Evolutionary conservation across 1,140 invertebrate genomes (phyloP).

Genomic region (Drusus annulatus): DNA sequence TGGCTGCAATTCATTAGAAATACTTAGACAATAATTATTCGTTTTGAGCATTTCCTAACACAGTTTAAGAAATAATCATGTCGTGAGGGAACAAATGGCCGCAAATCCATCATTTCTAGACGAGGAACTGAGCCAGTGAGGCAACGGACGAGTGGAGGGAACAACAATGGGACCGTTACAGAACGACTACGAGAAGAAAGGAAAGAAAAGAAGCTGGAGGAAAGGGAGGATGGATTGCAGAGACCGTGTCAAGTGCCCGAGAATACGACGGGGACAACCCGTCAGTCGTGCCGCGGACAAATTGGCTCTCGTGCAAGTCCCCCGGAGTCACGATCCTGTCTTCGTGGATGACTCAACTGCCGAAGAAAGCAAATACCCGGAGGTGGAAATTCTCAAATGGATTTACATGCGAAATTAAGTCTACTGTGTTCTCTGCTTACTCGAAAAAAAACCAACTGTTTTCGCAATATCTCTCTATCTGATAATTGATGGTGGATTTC

Average conservation of each 20-base stretch:
- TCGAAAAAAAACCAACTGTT: no score
- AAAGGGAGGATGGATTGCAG: conserved; percentile 15
- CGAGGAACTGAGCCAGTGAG: neutral
- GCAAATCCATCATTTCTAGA: conserved; percentile 14
- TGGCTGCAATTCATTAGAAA: conserved; percentile 12
- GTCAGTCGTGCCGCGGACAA: conserved; percentile 42
- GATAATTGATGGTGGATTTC: no score
- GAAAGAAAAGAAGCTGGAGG: neutral
- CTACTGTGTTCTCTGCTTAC: no score
- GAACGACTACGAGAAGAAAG: conserved; percentile 7
- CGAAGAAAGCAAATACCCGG: conserved; percentile 19
- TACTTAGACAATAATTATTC: conserved; percentile 8
- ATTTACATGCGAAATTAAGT: no score
- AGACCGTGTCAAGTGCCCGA: conserved; percentile 44
- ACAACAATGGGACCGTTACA: conserved; percentile 13
- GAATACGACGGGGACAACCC: conserved; percentile 36
- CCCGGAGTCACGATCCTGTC: conserved; percentile 8
- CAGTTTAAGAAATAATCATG: conserved; percentile 7
- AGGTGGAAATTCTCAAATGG: no score
- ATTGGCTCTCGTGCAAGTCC: conserved; percentile 46
- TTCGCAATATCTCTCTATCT: no score
- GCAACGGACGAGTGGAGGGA: neutral
- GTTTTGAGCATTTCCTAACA: conserved; percentile 4
- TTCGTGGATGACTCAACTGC: conserved; percentile 26
- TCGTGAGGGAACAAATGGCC: conserved; percentile 5